These are phyloP conservation scores for Peromyscus aztecus DNA, from an alignment of 2,797 vertebrate genomes.

Conservation along the genomic window DNA sequence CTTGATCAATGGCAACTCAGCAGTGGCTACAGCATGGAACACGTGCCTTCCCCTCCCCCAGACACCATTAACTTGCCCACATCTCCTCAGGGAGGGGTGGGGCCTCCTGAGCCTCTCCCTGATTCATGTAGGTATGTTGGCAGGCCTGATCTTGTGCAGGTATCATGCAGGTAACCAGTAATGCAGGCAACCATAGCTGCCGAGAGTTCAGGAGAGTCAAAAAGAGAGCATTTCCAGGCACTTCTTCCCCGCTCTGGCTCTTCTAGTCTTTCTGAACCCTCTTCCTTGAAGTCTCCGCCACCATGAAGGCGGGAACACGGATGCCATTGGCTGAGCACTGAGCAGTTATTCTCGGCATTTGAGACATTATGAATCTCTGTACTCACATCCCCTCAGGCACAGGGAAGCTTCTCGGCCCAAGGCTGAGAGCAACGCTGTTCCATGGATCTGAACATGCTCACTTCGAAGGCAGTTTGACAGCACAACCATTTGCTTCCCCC, in stretches of 20 bases:
- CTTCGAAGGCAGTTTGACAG: background rate
- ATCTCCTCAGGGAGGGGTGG: background rate
- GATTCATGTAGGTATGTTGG: background rate
- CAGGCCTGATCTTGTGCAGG: background rate
- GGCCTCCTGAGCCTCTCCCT: background rate
- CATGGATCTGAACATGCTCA: background rate
- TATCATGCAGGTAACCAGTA: background rate
- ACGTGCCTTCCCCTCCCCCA: background rate
- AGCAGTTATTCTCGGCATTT: background rate
- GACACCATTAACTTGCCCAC: background rate
- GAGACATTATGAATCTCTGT: background rate
- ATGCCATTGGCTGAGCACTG: background rate
- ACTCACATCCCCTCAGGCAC: background rate
- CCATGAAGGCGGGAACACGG: background rate
- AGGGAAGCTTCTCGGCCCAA: background rate
- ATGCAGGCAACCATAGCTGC: background rate
- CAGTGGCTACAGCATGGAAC: rapidly evolving
- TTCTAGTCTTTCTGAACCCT: background rate
- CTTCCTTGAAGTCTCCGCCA: background rate
- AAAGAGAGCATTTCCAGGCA: background rate
- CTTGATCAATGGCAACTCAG: background rate
- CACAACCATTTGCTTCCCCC: too few species aligned
- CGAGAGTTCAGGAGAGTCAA: background rate
- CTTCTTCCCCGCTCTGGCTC: too few species aligned
- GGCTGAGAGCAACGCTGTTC: background rate